Conservation (phyloP, 2,113 vertebrate species). For the Pteronura brasiliensis region DNA sequence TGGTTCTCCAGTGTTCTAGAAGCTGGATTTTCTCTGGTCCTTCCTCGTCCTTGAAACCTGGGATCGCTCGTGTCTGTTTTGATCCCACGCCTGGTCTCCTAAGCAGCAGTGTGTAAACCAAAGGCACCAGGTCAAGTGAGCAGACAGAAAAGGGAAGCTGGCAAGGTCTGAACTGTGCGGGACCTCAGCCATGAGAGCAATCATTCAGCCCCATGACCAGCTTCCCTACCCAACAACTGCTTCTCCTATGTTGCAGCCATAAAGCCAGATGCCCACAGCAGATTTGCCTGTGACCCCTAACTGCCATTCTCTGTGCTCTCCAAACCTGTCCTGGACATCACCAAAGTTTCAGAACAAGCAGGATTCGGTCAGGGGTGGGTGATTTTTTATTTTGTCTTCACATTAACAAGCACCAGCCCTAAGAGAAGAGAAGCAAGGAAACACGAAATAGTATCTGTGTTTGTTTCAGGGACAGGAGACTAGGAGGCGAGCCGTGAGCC, state of each 20-base stretch:
- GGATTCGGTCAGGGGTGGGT: background rate
- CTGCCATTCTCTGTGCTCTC: background rate
- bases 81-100: background rate
- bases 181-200: background rate
- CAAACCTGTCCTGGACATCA: background rate
- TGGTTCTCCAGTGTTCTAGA: background rate
- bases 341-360: background rate
- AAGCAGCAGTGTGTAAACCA: background rate
- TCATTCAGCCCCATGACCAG: background rate
- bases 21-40: background rate
- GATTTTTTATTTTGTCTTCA: background rate
- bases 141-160: background rate
- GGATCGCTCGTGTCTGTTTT: background rate
- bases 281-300: background rate
- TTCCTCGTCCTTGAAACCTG: background rate
- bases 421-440: background rate
- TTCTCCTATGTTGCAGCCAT: background rate
- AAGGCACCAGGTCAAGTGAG: background rate
- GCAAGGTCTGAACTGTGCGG: fast-evolving
- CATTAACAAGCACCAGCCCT: background rate
- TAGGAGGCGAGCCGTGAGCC: background rate
- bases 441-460: background rate
- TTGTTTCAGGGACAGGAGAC: background rate
- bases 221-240: background rate
- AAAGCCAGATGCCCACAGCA: background rate